A percentile compares a stretch with the other conserved stretches of the same genome.
phyloP scores from a whole-genome alignment of 2,113 vertebrate genomes.

The Gulo gulo region DNA sequence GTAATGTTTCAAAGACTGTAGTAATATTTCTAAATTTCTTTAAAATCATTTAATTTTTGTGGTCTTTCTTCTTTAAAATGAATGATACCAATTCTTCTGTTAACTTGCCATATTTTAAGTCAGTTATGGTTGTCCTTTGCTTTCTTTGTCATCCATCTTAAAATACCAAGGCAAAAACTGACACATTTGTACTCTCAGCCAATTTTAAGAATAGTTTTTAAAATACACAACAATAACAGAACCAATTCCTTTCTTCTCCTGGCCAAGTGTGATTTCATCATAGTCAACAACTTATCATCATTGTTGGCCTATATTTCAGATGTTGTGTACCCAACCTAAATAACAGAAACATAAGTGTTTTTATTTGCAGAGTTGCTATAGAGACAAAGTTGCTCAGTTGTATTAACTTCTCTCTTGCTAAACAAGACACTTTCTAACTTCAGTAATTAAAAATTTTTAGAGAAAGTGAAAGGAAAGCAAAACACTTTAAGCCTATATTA shows the following conservation, averaged over 20 bases:
- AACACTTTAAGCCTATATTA: neutral
- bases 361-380: neutral
- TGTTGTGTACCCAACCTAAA: neutral
- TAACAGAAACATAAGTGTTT: neutral
- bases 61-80: neutral
- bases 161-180: conserved; percentile 1
- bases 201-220: conserved; percentile 13
- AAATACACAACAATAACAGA: neutral
- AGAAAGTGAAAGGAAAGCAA: neutral
- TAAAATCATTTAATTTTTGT: neutral
- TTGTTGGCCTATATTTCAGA: neutral
- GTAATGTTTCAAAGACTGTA: neutral
- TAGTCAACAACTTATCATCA: neutral
- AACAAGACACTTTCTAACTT: neutral
- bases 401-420: neutral
- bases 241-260: neutral
- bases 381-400: neutral
- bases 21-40: conserved; percentile 14
- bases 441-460: neutral
- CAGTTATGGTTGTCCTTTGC: neutral
- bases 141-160: neutral
- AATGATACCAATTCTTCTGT: neutral
- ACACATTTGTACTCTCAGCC: neutral
- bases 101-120: neutral
- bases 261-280: neutral